Evolutionary conservation across 2,113 vertebrate species (phyloP).

Genomic region (Rhinichthys klamathensis): DNA sequence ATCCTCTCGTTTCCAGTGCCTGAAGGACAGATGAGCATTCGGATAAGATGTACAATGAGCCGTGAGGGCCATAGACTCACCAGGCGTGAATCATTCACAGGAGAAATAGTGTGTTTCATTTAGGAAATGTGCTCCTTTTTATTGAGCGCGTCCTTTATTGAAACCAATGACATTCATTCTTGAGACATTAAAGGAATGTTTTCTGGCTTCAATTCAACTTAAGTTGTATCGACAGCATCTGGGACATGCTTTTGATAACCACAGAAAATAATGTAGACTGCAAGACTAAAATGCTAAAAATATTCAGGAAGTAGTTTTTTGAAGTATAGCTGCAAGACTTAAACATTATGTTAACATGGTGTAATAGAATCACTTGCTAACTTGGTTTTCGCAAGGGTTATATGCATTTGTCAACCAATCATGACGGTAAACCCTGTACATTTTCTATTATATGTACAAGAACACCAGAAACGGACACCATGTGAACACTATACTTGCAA

Average conservation of each 20-base stretch:
- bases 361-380: neutral
- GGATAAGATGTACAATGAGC: slow-evolving; percentile 29
- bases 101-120: slow-evolving; percentile 14
- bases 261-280: neutral
- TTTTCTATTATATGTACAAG: neutral
- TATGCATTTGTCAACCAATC: neutral
- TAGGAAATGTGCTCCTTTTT: slow-evolving; percentile 24
- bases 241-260: neutral
- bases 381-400: neutral
- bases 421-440: neutral
- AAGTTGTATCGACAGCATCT: neutral
- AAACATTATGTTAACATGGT: neutral
- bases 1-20: neutral
- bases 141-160: slow-evolving; percentile 8
- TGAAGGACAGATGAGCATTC: slow-evolving; percentile 12
- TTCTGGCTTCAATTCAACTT: slow-evolving; percentile 4
- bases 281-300: neutral
- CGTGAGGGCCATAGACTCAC: slow-evolving; percentile 15
- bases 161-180: slow-evolving; percentile 18
- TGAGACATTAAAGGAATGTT: slow-evolving; percentile 12
- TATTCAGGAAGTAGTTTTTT: neutral
- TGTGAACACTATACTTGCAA: neutral
- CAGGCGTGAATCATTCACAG: slow-evolving; percentile 12
- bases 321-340: neutral
- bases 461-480: neutral